A percentile compares a stretch with the other conserved stretches of the same genome.
Evolutionary conservation across 1,140 invertebrate genomes (phyloP).

Genomic region (Idris sp.): DNA sequence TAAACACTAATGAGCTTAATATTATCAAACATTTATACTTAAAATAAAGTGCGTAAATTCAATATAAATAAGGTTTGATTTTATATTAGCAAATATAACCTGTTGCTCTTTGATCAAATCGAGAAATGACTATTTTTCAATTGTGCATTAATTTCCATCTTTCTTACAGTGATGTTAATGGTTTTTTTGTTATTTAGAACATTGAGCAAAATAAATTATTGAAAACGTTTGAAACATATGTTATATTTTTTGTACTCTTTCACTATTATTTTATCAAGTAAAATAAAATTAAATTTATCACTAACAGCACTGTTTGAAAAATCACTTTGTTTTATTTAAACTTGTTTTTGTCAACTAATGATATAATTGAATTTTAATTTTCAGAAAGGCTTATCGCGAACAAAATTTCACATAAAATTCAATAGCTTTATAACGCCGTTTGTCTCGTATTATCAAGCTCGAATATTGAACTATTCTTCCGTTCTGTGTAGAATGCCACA

Average conservation of each 20-base stretch:
- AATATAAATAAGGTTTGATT: conserved; percentile 5
- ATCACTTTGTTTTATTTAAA: not conserved
- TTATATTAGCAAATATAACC: conserved; percentile 34
- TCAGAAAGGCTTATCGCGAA: not conserved
- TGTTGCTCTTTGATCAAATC: conserved; percentile 40
- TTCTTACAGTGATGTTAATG: too few species aligned
- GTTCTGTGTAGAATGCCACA: conserved; percentile 30
- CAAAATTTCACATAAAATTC: conserved; percentile 23
- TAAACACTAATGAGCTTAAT: too few species aligned
- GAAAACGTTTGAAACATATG: too few species aligned
- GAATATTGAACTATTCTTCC: conserved; percentile 40
- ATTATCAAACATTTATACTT: conserved; percentile 7
- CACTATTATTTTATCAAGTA: too few species aligned
- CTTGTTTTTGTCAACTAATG: not conserved
- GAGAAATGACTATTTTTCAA: conserved; percentile 16
- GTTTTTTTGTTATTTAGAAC: too few species aligned
- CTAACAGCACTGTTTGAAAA: not conserved
- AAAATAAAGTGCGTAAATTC: conserved; percentile 25
- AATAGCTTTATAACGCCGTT: conserved; percentile 13
- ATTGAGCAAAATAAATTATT: too few species aligned
- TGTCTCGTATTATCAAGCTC: conserved; percentile 23
- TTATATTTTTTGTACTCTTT: too few species aligned
- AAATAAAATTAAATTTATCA: too few species aligned
- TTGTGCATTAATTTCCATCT: too few species aligned
- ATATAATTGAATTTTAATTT: conserved; percentile 6